These are phyloP conservation scores for Pyrochroa serraticornis DNA, from an alignment of 2,888 invertebrate genomes.

Conservation along the genomic window DNA sequence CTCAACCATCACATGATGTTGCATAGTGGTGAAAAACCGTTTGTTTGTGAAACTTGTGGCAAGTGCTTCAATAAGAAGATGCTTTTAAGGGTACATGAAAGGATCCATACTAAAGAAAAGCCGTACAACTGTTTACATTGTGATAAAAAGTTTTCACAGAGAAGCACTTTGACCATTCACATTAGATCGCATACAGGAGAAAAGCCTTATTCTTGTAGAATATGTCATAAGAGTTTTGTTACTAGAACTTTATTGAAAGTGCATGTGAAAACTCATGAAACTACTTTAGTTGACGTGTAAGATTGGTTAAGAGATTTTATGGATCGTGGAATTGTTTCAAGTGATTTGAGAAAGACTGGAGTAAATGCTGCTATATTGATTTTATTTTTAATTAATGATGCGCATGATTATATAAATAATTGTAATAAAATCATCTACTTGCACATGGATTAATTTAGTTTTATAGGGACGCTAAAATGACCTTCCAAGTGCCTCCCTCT, in stretches of 20 bases:
- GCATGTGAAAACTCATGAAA: constrained; percentile 14
- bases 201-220: constrained; percentile 28
- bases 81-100: constrained; percentile 51
- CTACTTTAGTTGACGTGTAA: too few species aligned
- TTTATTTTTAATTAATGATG: too few species aligned
- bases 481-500: too few species aligned
- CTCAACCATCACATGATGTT: constrained; percentile 13
- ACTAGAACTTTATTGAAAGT: constrained; percentile 31
- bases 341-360: too few species aligned
- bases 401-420: constrained; percentile 53
- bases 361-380: too few species aligned
- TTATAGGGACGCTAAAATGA: too few species aligned
- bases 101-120: constrained; percentile 5
- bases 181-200: constrained; percentile 37
- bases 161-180: constrained; percentile 42
- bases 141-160: constrained; percentile 44
- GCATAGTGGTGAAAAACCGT: constrained; percentile 33
- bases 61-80: constrained; percentile 32
- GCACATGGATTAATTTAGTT: too few species aligned
- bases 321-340: too few species aligned
- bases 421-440: background rate
- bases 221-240: constrained; percentile 35
- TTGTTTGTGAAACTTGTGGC: constrained; percentile 27
- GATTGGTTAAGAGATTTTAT: too few species aligned
- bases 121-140: constrained; percentile 34